Percentiles rank a stretch among this genome's conserved stretches.
Evolutionary conservation across 2,888 invertebrate species (phyloP).

Genomic region (Drosophila melanosoma): DNA sequence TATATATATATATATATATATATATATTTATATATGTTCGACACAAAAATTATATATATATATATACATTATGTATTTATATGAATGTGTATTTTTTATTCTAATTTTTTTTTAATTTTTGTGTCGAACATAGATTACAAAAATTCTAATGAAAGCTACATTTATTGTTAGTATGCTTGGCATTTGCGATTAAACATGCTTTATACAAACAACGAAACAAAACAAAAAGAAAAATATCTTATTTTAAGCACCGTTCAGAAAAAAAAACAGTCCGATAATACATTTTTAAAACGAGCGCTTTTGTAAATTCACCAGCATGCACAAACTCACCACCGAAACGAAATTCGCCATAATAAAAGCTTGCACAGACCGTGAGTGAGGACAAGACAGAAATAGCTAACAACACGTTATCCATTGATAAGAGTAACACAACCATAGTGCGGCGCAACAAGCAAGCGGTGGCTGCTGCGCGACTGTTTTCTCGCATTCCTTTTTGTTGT

Average conservation of each 20-base stretch:
- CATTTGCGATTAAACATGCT: slow-evolving; percentile 43
- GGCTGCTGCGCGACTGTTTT: slow-evolving; percentile 19
- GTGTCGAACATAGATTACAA: slow-evolving; percentile 34
- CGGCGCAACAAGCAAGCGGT: slow-evolving; percentile 55
- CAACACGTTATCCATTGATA: neutral
- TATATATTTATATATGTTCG: slow-evolving; percentile 10
- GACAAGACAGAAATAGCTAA: slow-evolving; percentile 16
- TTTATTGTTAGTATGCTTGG: slow-evolving; percentile 31
- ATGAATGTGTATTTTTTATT: slow-evolving; percentile 30
- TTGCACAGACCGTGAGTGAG: neutral
- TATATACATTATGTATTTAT: slow-evolving; percentile 2
- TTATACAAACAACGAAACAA: slow-evolving; percentile 11
- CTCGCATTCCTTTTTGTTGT: slow-evolving; percentile 41
- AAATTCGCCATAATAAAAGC: slow-evolving; percentile 31
- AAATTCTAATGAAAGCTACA: slow-evolving; percentile 23
- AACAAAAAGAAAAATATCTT: neutral
- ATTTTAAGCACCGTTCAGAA: neutral
- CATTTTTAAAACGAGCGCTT: slow-evolving; percentile 21
- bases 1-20: neutral
- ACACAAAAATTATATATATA: slow-evolving; percentile 1
- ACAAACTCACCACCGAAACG: slow-evolving; percentile 23
- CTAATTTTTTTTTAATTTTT: slow-evolving; percentile 34
- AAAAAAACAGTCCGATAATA: too few relatives aligned
- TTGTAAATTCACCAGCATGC: slow-evolving; percentile 19
- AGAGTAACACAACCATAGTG: slow-evolving; percentile 33